Evolutionary conservation across 2,888 invertebrate species (phyloP).

Genomic region (Folsomia manolachei): DNA sequence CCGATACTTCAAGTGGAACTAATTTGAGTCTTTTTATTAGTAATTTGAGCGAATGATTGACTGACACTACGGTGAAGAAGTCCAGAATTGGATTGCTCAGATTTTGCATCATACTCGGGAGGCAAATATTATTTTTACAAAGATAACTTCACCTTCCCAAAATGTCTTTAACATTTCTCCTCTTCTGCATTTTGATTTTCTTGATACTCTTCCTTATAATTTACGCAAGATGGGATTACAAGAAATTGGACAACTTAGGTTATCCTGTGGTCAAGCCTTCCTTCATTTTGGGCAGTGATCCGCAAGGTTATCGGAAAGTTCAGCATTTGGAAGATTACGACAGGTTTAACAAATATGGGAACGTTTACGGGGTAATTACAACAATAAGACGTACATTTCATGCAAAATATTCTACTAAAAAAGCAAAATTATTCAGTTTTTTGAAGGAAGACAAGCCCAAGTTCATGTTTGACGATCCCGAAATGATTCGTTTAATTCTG

Average conservation of each 20-base stretch:
- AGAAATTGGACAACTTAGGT: constrained; percentile 22
- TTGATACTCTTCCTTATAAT: constrained; percentile 7
- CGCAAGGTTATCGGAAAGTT: constrained; percentile 16
- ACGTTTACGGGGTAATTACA: constrained; percentile 30
- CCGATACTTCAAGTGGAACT: too few species aligned
- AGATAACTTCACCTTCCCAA: too few species aligned
- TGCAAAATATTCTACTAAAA: neutral
- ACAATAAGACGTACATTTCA: neutral
- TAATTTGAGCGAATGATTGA: too few species aligned
- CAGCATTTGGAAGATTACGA: constrained; percentile 23
- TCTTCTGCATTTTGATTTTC: neutral
- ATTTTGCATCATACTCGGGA: too few species aligned
- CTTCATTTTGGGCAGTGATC: constrained; percentile 25
- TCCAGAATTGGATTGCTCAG: too few species aligned
- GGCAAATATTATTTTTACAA: too few species aligned
- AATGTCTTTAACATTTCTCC: neutral
- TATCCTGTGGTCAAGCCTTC: constrained; percentile 23
- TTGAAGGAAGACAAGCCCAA: constrained; percentile 25
- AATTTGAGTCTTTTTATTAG: too few species aligned
- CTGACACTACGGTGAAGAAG: too few species aligned
- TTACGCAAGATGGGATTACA: constrained; percentile 25
- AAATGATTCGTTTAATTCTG: constrained; percentile 23
- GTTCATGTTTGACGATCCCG: constrained; percentile 29
- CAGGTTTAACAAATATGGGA: constrained; percentile 20
- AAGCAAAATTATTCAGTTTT: constrained; percentile 11